A percentile compares a stretch with the other conserved stretches of the same genome.
Conservation (phyloP, 64 coral and sea anemone species). For the Pocillopora damicornis region DNA sequence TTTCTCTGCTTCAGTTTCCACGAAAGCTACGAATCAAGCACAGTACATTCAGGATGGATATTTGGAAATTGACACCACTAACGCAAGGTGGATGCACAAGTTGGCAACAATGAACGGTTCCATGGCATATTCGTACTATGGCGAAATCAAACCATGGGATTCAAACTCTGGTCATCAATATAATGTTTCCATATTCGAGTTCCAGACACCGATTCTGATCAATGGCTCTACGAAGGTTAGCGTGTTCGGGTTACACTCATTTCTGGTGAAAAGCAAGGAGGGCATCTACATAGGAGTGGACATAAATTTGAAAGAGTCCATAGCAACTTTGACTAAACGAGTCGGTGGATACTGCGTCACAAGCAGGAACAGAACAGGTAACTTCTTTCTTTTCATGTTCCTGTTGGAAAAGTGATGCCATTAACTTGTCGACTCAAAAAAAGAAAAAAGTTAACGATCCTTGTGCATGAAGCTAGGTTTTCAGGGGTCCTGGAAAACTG, state of each 20-base stretch:
- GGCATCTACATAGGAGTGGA: slow-evolving; percentile 52
- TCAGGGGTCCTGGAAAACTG: too few relatives aligned
- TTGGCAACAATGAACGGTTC: background rate
- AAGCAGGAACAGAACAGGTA: background rate
- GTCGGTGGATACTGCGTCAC: slow-evolving; percentile 50
- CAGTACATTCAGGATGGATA: slow-evolving; percentile 41
- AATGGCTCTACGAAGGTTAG: slow-evolving; percentile 41
- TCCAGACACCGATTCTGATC: slow-evolving; percentile 48
- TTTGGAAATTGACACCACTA: slow-evolving; percentile 25
- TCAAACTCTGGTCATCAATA: background rate
- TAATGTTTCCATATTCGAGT: slow-evolving; percentile 32
- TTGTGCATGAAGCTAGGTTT: too few relatives aligned
- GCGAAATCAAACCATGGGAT: background rate
- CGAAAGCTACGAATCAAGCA: slow-evolving; percentile 30
- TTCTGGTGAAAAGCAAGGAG: slow-evolving; percentile 17
- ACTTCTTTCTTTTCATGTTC: background rate
- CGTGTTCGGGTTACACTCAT: background rate
- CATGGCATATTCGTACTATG: slow-evolving; percentile 45
- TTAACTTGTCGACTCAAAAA: too few relatives aligned
- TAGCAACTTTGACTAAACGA: background rate
- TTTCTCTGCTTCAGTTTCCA: slow-evolving; percentile 29
- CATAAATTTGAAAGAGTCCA: slow-evolving; percentile 7
- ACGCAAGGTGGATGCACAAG: slow-evolving; percentile 42
- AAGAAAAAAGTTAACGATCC: too few relatives aligned
- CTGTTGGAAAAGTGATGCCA: background rate